Evolutionary conservation across 2,113 vertebrate genomes (phyloP), one percentile per base, ranked within the genome.

Genomic region (Peromyscus maniculatus): DNA sequence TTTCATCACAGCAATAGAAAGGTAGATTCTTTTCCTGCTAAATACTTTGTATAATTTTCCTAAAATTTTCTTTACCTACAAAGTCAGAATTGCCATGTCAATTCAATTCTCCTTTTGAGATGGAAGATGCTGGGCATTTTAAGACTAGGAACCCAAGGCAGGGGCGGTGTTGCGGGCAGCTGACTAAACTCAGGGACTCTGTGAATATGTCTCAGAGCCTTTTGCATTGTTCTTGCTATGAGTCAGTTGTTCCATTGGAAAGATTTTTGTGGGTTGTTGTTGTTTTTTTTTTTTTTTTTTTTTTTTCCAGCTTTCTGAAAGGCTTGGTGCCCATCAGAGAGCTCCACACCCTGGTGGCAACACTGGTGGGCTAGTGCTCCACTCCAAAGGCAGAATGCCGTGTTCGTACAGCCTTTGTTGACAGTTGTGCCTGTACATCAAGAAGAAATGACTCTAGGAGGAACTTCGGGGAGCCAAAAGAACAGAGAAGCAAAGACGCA

Each of bases 341-440:
- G 57, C n/a, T n/a, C 57, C 62, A 7, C 8, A 49, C 26, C 64
- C 22, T 71, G 26, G 21, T 66, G 49, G 78, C 91, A 91, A 93
- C 31, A 86, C 78, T 28, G 89, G 72, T 89, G 78, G 52, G 62
- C 31, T 36, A 12, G 13, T 46, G 74, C 82, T 74, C 67, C 39
- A 89, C 71, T 49, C 90, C 89, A 82, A 87, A 88, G 86, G 67
- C 52, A 59, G 72, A 72, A 91, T 72, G 69, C 95, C 49, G 78
- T 89, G 89, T 94, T 95, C 79, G 59, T 62, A 49, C 6, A 43
- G 52, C 24, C 77, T 94, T 90, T 96, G 92, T 93, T 97, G 96
- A 75, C 79, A 84, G 93, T n/a, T 84, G 49, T 69, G 66, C n/a
- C 7, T 28, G 80, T 24, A 77, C 71, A 64, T 93, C 69, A 91